Evolutionary conservation across 2,113 vertebrate genomes (phyloP).

Genomic region (Leucopternis melanops): DNA sequence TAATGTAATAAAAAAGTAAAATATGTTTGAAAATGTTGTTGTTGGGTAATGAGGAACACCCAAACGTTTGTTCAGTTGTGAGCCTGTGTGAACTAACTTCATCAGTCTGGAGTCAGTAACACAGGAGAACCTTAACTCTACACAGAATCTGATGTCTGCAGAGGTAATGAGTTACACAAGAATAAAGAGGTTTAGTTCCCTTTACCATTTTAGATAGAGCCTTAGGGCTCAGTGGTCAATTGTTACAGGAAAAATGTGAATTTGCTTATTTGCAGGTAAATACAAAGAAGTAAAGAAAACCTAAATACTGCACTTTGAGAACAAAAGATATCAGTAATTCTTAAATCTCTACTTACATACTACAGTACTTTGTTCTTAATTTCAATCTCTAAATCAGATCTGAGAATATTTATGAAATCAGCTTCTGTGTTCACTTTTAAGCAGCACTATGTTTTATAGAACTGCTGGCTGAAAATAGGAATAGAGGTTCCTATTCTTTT

Average conservation of each 20-base stretch:
- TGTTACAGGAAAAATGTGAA: conserved; percentile 22
- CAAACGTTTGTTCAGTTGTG: not conserved
- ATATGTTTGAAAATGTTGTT: not conserved
- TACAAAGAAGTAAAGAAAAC: conserved; percentile 40
- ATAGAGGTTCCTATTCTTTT: not conserved
- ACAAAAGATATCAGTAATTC: conserved; percentile 24
- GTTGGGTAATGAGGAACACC: not conserved
- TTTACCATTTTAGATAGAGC: conserved; percentile 21
- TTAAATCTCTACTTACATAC: conserved; percentile 25
- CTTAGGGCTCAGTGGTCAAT: conserved; percentile 13
- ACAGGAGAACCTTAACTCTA: not conserved
- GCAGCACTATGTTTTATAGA: not conserved
- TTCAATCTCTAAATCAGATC: conserved; percentile 52
- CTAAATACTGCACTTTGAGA: not conserved
- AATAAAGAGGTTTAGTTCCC: conserved; percentile 58
- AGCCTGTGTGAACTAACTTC: not conserved
- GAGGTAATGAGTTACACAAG: conserved; percentile 51
- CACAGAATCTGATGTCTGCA: not conserved
- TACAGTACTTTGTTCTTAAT: conserved; percentile 15
- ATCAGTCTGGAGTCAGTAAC: not conserved
- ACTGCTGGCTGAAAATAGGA: not conserved
- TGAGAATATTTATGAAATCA: conserved; percentile 43
- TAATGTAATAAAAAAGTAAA: not conserved
- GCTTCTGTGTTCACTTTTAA: not conserved
- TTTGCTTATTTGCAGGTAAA: conserved; percentile 36